Percentiles rank a stretch among this genome's conserved stretches.
phyloP scores from a whole-genome alignment of 2,888 invertebrate species.

The Congeria kusceri region DNA sequence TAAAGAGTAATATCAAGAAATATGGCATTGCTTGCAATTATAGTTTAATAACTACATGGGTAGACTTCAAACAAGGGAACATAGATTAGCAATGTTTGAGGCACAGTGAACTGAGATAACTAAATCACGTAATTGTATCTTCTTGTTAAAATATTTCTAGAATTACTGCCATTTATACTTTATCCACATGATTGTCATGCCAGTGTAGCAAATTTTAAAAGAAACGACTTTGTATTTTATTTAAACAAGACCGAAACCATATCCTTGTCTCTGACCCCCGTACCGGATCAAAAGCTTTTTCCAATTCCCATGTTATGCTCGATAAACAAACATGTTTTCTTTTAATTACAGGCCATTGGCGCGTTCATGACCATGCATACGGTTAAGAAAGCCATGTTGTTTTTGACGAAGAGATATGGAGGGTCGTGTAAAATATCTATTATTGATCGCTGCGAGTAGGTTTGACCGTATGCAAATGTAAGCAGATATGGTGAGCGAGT shows the following conservation, averaged over 20 bases:
- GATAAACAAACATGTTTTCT: conserved; percentile 63
- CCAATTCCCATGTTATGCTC: conserved; percentile 38
- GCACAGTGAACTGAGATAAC: too few species aligned
- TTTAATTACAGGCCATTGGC: conserved; percentile 48
- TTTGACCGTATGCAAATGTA: too few species aligned
- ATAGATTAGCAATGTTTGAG: too few species aligned
- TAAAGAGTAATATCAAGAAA: too few species aligned
- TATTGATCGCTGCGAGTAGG: too few species aligned
- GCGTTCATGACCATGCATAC: conserved; percentile 47
- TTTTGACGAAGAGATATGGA: conserved; percentile 17
- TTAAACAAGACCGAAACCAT: background rate
- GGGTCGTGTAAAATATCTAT: too few species aligned
- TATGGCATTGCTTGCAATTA: too few species aligned
- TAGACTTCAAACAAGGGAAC: too few species aligned
- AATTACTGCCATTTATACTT: background rate
- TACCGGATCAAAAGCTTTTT: conserved; percentile 30
- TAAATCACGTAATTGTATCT: too few species aligned
- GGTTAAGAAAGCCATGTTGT: conserved; percentile 35
- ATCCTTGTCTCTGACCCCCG: background rate
- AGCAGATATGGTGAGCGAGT: too few species aligned
- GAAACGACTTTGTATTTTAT: background rate
- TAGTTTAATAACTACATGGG: too few species aligned
- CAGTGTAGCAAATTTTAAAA: background rate
- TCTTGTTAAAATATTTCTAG: too few species aligned
- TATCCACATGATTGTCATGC: background rate